Conservation (phyloP, 2,888 invertebrate genomes). For the Ypsolopha scabrella region DNA sequence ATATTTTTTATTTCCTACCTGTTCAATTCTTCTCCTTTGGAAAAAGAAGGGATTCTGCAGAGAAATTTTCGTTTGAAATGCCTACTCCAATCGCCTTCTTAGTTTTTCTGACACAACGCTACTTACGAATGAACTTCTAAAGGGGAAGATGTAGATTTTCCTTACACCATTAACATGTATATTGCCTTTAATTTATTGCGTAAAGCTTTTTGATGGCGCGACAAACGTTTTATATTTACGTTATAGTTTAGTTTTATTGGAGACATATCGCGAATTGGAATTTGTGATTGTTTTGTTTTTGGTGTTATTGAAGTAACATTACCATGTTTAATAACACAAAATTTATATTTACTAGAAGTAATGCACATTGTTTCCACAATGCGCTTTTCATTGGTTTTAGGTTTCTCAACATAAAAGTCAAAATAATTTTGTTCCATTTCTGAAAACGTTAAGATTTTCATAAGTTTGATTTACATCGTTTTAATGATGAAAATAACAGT, state of each 20-base stretch:
- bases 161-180: constrained; percentile 59
- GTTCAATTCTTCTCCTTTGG: too few species aligned
- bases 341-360: background rate
- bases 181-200: constrained; percentile 55
- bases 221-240: constrained; percentile 23
- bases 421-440: too few species aligned
- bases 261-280: background rate
- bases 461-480: too few species aligned
- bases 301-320: background rate
- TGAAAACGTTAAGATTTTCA: too few species aligned
- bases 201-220: constrained; percentile 40
- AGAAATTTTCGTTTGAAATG: background rate
- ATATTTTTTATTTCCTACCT: too few species aligned
- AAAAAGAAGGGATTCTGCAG: too few species aligned
- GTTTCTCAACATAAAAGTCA: too few species aligned
- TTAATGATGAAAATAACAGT: too few species aligned
- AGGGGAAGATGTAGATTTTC: constrained; percentile 54
- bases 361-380: background rate
- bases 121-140: constrained; percentile 21
- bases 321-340: background rate
- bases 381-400: too few species aligned
- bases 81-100: background rate
- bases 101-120: constrained; percentile 12
- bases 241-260: background rate
- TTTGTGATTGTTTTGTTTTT: background rate